These are phyloP conservation scores for Platorchestia sp. DNA, from an alignment of 1,140 invertebrate genomes.

Conservation along the genomic window DNA sequence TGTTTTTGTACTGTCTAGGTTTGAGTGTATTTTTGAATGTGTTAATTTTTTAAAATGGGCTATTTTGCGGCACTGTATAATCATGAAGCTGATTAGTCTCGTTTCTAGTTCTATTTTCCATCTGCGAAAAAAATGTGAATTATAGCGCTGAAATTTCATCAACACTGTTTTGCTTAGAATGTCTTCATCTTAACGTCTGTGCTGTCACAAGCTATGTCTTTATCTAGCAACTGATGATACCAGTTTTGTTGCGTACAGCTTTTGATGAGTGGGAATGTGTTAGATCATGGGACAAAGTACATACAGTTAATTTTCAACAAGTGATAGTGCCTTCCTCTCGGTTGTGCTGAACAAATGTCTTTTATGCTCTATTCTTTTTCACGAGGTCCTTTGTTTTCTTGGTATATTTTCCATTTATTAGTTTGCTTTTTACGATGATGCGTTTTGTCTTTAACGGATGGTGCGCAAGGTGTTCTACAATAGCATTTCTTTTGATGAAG, in stretches of 20 bases:
- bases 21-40: not conserved
- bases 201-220: too few relatives aligned
- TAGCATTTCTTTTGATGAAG: too few relatives aligned
- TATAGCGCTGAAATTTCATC: not conserved
- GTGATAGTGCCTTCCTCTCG: not conserved
- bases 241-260: too few relatives aligned
- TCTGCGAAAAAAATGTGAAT: not conserved
- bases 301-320: not conserved
- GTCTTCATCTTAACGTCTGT: too few relatives aligned
- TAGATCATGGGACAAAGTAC: too few relatives aligned
- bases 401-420: not conserved
- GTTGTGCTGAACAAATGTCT: too few relatives aligned
- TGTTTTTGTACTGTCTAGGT: not conserved
- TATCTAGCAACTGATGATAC: too few relatives aligned
- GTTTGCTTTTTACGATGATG: not conserved
- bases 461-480: too few relatives aligned
- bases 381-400: not conserved
- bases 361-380: not conserved
- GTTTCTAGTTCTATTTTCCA: not conserved
- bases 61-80: not conserved
- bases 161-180: not conserved
- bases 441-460: not conserved
- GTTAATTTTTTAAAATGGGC: not conserved
- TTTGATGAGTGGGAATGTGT: too few relatives aligned
- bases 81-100: not conserved